These are phyloP conservation scores for Conus betulinus DNA, from an alignment of 1,140 invertebrate genomes.

Conservation along the genomic window DNA sequence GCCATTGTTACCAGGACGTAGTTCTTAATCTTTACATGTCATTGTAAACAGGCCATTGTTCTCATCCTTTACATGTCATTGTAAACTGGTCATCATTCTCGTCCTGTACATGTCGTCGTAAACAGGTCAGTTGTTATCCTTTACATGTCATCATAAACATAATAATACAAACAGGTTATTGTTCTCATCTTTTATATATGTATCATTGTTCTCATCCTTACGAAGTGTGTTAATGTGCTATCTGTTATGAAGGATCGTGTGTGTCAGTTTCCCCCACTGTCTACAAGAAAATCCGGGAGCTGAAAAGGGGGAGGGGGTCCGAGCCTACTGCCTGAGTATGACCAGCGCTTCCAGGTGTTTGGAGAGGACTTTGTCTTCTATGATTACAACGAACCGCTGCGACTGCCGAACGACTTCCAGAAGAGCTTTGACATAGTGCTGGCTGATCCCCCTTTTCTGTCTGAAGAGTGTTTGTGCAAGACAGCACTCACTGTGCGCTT, in stretches of 20 bases:
- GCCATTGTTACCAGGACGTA: no score
- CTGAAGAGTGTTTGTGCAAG: conserved; percentile 93
- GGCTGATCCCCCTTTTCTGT: conserved; percentile 95
- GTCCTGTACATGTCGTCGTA: no score
- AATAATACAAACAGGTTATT: no score
- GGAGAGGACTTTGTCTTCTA: conserved; percentile 90
- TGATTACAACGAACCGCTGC: conserved; percentile 89
- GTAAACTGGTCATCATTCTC: no score
- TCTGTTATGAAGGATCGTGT: conserved; percentile 80
- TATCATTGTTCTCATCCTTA: no score
- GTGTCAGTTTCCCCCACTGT: conserved; percentile 93
- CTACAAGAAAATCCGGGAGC: conserved; percentile 79
- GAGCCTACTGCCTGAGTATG: conserved; percentile 80
- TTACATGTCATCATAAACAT: no score
- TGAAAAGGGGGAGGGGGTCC: conserved; percentile 61
- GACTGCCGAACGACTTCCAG: conserved; percentile 81
- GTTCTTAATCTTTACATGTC: no score
- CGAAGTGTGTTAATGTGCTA: no score
- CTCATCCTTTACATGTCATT: no score
- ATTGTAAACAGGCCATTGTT: no score
- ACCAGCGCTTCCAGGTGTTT: conserved; percentile 86
- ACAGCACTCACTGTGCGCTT: conserved; percentile 86
- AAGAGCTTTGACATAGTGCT: conserved; percentile 88
- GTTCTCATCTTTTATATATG: no score
- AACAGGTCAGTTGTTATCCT: no score